Conservation (phyloP, 1,140 invertebrate genomes). For the Agrypnia vestita region DNA sequence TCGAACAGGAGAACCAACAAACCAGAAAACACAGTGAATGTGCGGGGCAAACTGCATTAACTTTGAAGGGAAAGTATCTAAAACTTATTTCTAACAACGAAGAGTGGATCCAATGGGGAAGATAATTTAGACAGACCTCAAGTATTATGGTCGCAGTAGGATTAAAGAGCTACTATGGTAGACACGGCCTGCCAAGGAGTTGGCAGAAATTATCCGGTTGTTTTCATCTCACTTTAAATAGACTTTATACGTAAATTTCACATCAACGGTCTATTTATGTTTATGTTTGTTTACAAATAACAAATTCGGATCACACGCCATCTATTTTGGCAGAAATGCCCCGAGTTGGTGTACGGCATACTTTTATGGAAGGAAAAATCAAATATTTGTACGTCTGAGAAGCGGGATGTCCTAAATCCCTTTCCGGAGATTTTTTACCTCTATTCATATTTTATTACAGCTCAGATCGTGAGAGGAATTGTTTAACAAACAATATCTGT, state of each 20-base stretch:
- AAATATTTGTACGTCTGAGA: conserved; percentile 47
- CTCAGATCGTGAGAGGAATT: conserved; percentile 49
- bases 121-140: no score
- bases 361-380: conserved; percentile 36
- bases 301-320: conserved; percentile 14
- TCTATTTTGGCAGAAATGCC: conserved; percentile 39
- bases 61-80: no score
- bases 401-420: conserved; percentile 45
- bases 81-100: no score
- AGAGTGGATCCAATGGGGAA: no score
- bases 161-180: no score
- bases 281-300: not conserved
- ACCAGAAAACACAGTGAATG: not conserved
- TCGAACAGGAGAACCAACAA: not conserved
- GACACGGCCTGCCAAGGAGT: no score
- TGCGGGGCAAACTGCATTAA: no score
- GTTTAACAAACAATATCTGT: conserved; percentile 50
- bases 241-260: not conserved
- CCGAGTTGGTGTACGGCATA: conserved; percentile 22
- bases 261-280: no score
- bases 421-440: conserved; percentile 44
- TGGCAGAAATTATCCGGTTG: no score
- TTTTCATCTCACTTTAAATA: no score
- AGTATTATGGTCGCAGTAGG: no score
- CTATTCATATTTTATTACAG: conserved; percentile 54